phyloP scores from a whole-genome alignment of 2,797 vertebrate genomes.

The Harpia harpyja region DNA sequence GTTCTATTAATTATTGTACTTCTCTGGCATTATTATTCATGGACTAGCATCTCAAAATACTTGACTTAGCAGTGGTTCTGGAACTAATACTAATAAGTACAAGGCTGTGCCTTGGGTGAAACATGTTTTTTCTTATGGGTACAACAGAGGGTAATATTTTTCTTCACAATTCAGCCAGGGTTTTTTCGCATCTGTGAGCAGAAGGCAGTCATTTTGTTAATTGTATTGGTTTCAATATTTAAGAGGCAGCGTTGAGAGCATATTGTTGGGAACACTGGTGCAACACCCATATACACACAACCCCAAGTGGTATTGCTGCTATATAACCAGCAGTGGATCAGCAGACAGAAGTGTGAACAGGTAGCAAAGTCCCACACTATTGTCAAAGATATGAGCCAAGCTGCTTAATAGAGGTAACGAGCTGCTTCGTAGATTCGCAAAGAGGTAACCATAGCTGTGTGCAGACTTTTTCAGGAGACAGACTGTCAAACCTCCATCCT shows the following conservation, averaged over 20 bases:
- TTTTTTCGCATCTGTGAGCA: neutral
- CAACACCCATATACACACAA: neutral
- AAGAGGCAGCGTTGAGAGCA: neutral
- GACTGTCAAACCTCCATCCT: neutral
- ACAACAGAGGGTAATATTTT: neutral
- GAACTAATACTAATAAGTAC: slow-evolving; percentile 74
- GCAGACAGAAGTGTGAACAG: neutral
- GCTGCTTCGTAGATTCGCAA: neutral
- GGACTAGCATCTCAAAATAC: slow-evolving; percentile 68
- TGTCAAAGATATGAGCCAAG: neutral
- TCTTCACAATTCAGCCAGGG: neutral
- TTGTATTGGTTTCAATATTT: neutral
- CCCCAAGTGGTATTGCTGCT: no score
- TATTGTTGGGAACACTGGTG: neutral
- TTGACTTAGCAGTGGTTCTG: slow-evolving; percentile 71
- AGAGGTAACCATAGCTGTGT: neutral
- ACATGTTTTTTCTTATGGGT: neutral
- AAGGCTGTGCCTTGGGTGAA: slow-evolving; percentile 14
- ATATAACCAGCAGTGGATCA: rapidly evolving
- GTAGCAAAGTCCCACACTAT: neutral
- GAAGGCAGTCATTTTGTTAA: neutral
- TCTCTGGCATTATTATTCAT: slow-evolving; percentile 72
- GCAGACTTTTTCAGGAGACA: neutral
- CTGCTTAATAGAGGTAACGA: rapidly evolving
- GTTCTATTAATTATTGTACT: slow-evolving; percentile 75